Evolutionary conservation across 30 jellyfish, hydroid and myxozoan species (phyloP).

Genomic region (Clytia hemisphaerica): DNA sequence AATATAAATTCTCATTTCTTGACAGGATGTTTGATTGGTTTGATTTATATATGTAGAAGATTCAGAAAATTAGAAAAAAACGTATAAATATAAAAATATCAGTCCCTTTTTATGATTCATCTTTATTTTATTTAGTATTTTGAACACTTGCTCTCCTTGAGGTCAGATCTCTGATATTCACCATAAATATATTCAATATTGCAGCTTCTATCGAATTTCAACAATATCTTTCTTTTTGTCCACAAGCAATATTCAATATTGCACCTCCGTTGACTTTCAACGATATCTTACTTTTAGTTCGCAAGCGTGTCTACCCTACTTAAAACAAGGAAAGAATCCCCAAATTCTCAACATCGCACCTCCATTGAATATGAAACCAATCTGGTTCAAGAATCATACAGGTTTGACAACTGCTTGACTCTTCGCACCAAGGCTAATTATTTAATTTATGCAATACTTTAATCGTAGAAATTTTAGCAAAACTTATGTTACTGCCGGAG

Average conservation of each 20-base stretch:
- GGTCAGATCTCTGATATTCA: no score
- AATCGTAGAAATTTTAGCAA: no score
- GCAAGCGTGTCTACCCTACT: slow-evolving; percentile 89
- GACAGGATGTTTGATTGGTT: neutral
- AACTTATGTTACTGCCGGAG: no score
- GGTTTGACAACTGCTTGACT: no score
- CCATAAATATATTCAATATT: no score
- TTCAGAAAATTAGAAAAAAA: neutral
- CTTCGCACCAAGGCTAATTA: no score
- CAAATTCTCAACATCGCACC: slow-evolving; percentile 87
- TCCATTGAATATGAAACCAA: slow-evolving; percentile 80
- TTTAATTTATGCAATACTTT: no score
- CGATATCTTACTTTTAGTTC: slow-evolving; percentile 38
- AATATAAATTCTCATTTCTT: no score
- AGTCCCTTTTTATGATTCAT: neutral
- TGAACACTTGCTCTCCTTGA: no score
- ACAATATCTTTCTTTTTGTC: slow-evolving; percentile 8
- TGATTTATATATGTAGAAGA: neutral
- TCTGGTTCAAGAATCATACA: slow-evolving; percentile 81
- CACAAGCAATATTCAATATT: no score
- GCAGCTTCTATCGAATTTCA: no score
- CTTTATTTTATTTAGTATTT: neutral
- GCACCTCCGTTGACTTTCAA: no score
- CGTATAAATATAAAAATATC: neutral
- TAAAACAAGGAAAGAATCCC: slow-evolving; percentile 76